A percentile compares a stretch with the other conserved stretches of the same genome.
These are phyloP conservation scores for Halcyon leucocephala DNA, from an alignment of 2,797 vertebrate species.

Conservation along the genomic window DNA sequence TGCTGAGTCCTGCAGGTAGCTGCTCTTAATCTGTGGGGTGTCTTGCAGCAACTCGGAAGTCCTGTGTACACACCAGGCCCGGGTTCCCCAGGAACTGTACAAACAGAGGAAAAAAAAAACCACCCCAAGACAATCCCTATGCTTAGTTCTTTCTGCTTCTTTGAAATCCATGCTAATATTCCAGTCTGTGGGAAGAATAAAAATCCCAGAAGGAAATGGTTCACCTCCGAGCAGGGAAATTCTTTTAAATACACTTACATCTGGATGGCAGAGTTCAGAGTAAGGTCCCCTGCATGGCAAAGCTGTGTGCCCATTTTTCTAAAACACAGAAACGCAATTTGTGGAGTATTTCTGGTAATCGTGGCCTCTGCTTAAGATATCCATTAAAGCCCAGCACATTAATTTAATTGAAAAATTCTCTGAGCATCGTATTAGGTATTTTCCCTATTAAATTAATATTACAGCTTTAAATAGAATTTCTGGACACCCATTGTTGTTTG, in stretches of 20 bases:
- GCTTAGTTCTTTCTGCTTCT: not conserved
- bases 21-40: not conserved
- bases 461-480: constrained; percentile 69
- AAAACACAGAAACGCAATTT: constrained; percentile 68
- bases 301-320: constrained; percentile 35
- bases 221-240: constrained; percentile 26
- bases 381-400: constrained; percentile 68
- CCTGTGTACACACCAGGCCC: not conserved
- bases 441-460: constrained; percentile 75
- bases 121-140: not conserved
- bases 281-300: constrained; percentile 26
- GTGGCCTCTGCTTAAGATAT: constrained; percentile 64
- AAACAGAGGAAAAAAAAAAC: not conserved
- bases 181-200: not conserved
- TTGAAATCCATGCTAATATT: not conserved
- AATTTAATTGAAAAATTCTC: constrained; percentile 79
- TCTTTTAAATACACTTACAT: constrained; percentile 63
- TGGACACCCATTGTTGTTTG: constrained; percentile 62
- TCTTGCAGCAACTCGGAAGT: not conserved
- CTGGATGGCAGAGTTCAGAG: constrained; percentile 58
- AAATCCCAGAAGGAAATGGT: constrained; percentile 18
- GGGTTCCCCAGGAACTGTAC: not conserved
- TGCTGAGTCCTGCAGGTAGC: not conserved
- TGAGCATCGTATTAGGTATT: constrained; percentile 74
- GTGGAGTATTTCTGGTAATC: constrained; percentile 67